A percentile compares a stretch with the other conserved stretches of the same genome.
These are phyloP conservation scores for Toxonevra muliebris DNA, from an alignment of 2,888 invertebrate species.

Conservation along the genomic window DNA sequence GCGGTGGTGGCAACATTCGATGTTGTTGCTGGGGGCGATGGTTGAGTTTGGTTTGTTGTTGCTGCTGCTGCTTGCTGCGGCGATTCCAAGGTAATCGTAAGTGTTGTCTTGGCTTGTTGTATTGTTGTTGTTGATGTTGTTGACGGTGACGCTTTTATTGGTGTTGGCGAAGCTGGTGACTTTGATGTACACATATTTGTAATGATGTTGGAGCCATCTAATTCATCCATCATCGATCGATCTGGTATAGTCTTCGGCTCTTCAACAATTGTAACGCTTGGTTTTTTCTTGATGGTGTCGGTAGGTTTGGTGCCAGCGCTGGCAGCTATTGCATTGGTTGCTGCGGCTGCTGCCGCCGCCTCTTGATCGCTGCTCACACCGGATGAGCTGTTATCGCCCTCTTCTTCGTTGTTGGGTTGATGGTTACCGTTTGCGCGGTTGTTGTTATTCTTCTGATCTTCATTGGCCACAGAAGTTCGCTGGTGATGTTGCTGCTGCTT, in stretches of 20 bases:
- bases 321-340: constrained; percentile 54
- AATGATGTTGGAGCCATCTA: constrained; percentile 15
- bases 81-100: constrained; percentile 36
- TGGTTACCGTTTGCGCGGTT: constrained; percentile 31
- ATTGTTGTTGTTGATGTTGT: constrained; percentile 32
- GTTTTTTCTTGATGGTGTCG: constrained; percentile 63
- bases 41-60: constrained; percentile 38
- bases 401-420: constrained; percentile 67
- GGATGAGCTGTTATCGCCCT: constrained; percentile 88
- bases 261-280: constrained; percentile 58
- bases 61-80: constrained; percentile 31
- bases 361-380: constrained; percentile 90
- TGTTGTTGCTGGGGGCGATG: constrained; percentile 34
- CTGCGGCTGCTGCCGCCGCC: constrained; percentile 53
- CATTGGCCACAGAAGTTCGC: constrained; percentile 7
- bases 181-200: constrained; percentile 45
- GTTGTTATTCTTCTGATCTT: constrained; percentile 34
- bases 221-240: constrained; percentile 22
- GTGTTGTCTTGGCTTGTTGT: constrained; percentile 35
- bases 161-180: constrained; percentile 36
- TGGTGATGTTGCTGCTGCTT: constrained; percentile 27
- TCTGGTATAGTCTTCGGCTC: constrained; percentile 55
- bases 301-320: constrained; percentile 66
- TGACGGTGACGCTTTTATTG: constrained; percentile 32
- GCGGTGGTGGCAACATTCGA: constrained; percentile 47